Evolutionary conservation across 2,797 vertebrate species (phyloP).

Genomic region (Cryptoblepharus egeriae): DNA sequence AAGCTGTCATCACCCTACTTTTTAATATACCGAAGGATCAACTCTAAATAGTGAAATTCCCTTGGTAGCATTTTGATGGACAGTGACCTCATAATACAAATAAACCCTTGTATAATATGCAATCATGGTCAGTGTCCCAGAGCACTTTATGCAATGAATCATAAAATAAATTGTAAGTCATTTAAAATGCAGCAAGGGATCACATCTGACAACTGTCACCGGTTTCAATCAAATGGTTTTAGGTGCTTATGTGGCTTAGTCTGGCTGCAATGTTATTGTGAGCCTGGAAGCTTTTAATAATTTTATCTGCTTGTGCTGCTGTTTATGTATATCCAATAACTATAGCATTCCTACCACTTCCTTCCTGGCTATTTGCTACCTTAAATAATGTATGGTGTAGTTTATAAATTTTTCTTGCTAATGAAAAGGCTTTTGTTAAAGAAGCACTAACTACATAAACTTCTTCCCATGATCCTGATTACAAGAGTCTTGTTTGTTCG

Average conservation of each 20-base stretch:
- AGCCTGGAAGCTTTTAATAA: conserved; percentile 43
- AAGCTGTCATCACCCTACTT: conserved; percentile 65
- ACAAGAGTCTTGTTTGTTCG: background rate
- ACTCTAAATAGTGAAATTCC: conserved; percentile 62
- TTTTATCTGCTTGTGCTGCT: conserved; percentile 34
- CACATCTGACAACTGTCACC: conserved; percentile 32
- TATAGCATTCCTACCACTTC: background rate
- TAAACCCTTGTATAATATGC: conserved; percentile 73
- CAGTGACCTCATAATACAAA: conserved; percentile 69
- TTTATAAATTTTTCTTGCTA: conserved; percentile 31
- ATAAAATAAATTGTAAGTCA: conserved; percentile 35
- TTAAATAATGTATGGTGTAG: conserved; percentile 42
- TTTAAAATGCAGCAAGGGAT: conserved; percentile 38
- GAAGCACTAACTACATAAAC: conserved; percentile 31
- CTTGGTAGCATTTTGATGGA: conserved; percentile 66
- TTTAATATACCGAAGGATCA: conserved; percentile 74
- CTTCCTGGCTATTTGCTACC: conserved; percentile 11
- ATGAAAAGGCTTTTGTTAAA: conserved; percentile 43
- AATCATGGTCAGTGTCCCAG: conserved; percentile 62
- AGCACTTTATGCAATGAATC: conserved; percentile 57
- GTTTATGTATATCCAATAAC: conserved; percentile 34
- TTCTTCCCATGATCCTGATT: conserved; percentile 7
- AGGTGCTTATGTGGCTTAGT: conserved; percentile 34
- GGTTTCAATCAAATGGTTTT: conserved; percentile 30
- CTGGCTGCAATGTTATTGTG: conserved; percentile 33